phyloP scores from a whole-genome alignment of 2,888 invertebrate genomes.

The Cataglyphis altisquamis region DNA sequence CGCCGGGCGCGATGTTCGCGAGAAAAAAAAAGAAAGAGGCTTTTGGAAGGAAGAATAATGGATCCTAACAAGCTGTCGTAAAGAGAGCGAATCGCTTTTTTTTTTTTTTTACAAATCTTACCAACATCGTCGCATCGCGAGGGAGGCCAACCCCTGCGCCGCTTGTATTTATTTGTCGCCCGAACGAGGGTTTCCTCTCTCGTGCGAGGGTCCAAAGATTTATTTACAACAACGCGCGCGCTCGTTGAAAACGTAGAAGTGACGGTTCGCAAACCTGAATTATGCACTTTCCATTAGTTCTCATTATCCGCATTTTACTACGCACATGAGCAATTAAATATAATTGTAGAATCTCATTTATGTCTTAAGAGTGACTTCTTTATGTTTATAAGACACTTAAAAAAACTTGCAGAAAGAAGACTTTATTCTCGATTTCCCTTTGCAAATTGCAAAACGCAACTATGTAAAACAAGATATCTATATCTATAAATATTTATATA shows the following conservation, averaged over 20 bases:
- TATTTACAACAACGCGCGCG: slow-evolving; percentile 60
- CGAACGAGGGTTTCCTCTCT: slow-evolving; percentile 65
- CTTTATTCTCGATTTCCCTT: not conserved
- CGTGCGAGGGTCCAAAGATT: slow-evolving; percentile 58
- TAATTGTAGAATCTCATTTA: not conserved
- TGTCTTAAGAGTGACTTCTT: not conserved
- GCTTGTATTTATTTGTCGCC: slow-evolving; percentile 77
- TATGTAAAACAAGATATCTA: not conserved
- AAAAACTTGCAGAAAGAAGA: not conserved
- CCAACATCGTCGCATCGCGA: slow-evolving; percentile 59
- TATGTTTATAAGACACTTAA: not conserved
- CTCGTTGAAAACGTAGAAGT: slow-evolving; percentile 4
- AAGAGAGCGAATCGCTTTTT: slow-evolving; percentile 61
- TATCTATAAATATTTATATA: slow-evolving; percentile 11
- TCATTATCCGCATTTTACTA: not conserved
- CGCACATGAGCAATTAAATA: not conserved
- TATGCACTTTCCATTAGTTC: not conserved
- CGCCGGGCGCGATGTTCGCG: not conserved
- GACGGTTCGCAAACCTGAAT: not conserved
- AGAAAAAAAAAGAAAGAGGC: not conserved
- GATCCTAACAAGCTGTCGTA: slow-evolving; percentile 48
- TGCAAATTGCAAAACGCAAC: not conserved
- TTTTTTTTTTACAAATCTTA: slow-evolving; percentile 61
- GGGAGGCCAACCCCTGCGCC: slow-evolving; percentile 65
- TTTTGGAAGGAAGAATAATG: slow-evolving; percentile 1